These are phyloP conservation scores for Diglossa brunneiventris DNA, from an alignment of 2,113 vertebrate species.

Conservation along the genomic window DNA sequence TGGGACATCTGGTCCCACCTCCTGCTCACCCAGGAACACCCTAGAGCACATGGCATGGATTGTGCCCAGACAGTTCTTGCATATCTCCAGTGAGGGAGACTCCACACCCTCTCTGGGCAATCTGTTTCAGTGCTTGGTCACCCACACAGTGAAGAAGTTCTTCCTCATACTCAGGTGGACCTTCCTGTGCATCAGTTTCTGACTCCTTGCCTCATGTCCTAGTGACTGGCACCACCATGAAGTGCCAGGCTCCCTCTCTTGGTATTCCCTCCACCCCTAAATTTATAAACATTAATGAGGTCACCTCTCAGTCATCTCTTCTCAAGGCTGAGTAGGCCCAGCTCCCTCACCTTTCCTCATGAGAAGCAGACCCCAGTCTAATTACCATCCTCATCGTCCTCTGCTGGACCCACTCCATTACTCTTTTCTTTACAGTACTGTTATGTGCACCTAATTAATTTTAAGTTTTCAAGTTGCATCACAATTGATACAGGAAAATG, in stretches of 20 bases:
- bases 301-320: not conserved
- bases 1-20: not conserved
- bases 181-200: not conserved
- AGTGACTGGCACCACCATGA: not conserved
- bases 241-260: not conserved
- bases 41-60: not conserved
- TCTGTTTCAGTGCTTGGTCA: not conserved
- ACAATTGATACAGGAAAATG: not conserved
- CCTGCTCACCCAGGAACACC: rapidly evolving
- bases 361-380: not conserved
- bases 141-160: not conserved
- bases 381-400: not conserved
- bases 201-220: not conserved
- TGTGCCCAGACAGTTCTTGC: not conserved
- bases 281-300: not conserved
- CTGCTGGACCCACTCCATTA: rapidly evolving
- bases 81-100: not conserved
- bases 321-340: not conserved
- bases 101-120: not conserved
- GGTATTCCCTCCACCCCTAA: rapidly evolving
- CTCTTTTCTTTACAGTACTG: not conserved
- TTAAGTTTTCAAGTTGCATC: not conserved
- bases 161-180: not conserved
- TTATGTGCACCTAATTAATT: not conserved
- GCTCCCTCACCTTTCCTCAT: not conserved